Percentiles rank a stretch among this genome's conserved stretches.
These are phyloP conservation scores for Perognathus longimembris DNA, from an alignment of 2,113 vertebrate genomes.

Conservation along the genomic window DNA sequence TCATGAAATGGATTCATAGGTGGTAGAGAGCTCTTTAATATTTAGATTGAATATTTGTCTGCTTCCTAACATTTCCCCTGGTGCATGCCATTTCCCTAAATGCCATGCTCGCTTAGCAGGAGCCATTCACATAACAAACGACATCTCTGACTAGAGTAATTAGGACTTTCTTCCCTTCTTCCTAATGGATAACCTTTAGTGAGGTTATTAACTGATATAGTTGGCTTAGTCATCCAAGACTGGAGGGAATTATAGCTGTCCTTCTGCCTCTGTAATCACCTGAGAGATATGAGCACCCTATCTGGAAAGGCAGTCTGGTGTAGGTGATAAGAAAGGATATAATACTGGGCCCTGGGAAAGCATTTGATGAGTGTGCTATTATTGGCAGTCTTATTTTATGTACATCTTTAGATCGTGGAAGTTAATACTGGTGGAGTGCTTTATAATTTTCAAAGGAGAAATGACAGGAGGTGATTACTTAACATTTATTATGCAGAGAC, in stretches of 20 bases:
- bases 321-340: not conserved
- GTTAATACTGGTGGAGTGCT: not conserved
- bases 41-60: not conserved
- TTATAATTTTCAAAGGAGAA: conserved; percentile 60
- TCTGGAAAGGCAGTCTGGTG: not conserved
- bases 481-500: not conserved
- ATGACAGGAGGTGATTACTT: conserved; percentile 9
- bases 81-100: not conserved
- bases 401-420: conserved; percentile 34
- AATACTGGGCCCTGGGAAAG: not conserved
- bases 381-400: not conserved
- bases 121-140: not conserved
- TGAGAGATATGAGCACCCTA: not conserved
- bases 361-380: not conserved
- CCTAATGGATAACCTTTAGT: conserved; percentile 57
- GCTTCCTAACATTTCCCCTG: conserved; percentile 1
- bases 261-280: not conserved
- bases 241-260: not conserved
- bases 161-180: not conserved
- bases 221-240: conserved; percentile 39
- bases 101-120: not conserved
- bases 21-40: not conserved
- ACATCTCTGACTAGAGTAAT: conserved; percentile 19
- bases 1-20: conserved; percentile 31
- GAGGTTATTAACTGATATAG: conserved; percentile 55